Evolutionary conservation across 1,140 invertebrate genomes (phyloP), one percentile per base, ranked within the genome.

Genomic region (Zaprionus inermis): DNA sequence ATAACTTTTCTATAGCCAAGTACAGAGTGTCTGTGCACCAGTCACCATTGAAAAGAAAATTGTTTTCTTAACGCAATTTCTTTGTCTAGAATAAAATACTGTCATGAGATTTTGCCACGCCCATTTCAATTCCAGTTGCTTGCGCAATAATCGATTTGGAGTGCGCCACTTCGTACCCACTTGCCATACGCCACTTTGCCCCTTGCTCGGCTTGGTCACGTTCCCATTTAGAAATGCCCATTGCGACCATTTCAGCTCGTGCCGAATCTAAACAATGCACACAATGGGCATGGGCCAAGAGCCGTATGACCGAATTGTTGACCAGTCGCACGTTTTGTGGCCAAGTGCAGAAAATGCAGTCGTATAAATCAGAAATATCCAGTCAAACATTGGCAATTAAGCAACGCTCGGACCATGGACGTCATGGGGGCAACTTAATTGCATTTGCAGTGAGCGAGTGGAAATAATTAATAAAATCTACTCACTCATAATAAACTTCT

Each of bases 321-420:
- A 10, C 24, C 14, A 18, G 24, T 30, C 22, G 60, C 22, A 58
- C 79, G 60, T 64, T 56, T 57, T 30, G 30, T 61, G 63, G 69
- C 51, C 60, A 41, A 67, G 32, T 51, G 59, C 52, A 56, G 20
- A 34, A 44, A 63, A 65, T 28, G 36, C 55, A 36, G 32, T 44
- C 70, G 22, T 38, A 68, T 63, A 68, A 72, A 52, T 75, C 61
- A 74, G 34, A 56, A 81, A 79, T 75, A 76, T 79, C 56, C 44
- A 76, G 67, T 75, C 76, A 64, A 81, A 65, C 63, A 66, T 55
- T 41, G 56, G 60, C 68, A 78, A 85, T 85, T 86, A 81, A 74
- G 66, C 64, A 74, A 61, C 65, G 65, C 22, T 65, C 56, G 18
- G 66, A 18, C 65, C 20, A 10, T 5, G 41, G 41, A 16, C 10